Evolutionary conservation across 2,113 vertebrate genomes (phyloP), one percentile per base, ranked within the genome.

Genomic region (Diglossa brunneiventris): DNA sequence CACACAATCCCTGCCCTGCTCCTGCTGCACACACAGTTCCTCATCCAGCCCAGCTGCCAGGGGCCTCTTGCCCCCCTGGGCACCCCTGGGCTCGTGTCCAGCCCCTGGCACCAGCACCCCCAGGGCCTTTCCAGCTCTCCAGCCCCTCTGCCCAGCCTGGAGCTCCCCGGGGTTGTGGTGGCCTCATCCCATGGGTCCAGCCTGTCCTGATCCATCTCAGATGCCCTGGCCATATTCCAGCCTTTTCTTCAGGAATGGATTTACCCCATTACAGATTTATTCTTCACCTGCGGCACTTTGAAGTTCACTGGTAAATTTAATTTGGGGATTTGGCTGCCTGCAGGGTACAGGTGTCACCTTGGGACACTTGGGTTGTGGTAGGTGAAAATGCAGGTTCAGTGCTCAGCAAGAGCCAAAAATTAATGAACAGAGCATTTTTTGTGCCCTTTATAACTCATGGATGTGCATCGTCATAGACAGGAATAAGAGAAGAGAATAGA

Each of bases 111-210:
- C 13, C 52, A 53, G 52, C 52, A 53, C 52, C 52, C 52, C 52
- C 52, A 31, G 52, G 52, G 28, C 28, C 7, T 53, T 52, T 52
- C 16, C 27, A 41, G 39, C 39, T 41, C 39, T 41, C 24, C 73
- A 61, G 46, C 58, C 74, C 56, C 56, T 49, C 44, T 62, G 74
- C 16, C 74, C 75, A 77, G 46, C 58, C 75, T 52, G 75, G 30
- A n/a, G 30, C 59, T 42, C 59, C 47, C 6, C 0, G 6, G 59
- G 46, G 28, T 7, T 41, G 58, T 5, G 0, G 1, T 23, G 31
- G 2, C 13, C 41, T 11, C 78, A 59, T 3, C 28, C 46, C 26
- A 3, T 8, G 16, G 37, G 4, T 26, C 37, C 80, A 21, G 26
- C 46, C 37, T 31, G 37, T 19, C 37, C 46, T 4, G 11, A 27